phyloP scores from a whole-genome alignment of 2,888 invertebrate genomes.

The Acrobasis suavella region DNA sequence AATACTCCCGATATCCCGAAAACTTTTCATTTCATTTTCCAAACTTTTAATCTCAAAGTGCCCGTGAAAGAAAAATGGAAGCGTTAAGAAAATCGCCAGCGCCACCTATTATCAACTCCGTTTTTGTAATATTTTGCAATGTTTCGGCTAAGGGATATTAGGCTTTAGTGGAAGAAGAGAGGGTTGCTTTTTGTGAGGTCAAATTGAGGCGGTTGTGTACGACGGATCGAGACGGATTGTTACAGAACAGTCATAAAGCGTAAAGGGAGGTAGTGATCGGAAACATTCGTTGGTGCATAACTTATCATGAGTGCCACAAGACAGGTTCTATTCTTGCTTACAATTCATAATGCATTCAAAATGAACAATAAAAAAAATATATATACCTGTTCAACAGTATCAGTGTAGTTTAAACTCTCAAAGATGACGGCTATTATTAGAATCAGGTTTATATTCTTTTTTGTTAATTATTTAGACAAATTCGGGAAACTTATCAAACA shows the following conservation, averaged over 20 bases:
- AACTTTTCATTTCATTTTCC: constrained; percentile 78
- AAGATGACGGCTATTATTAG: no score
- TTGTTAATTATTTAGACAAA: no score
- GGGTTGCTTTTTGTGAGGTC: constrained; percentile 24
- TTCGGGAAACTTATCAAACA: no score
- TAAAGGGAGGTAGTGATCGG: constrained; percentile 41
- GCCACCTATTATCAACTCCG: constrained; percentile 77
- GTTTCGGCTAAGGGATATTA: background rate
- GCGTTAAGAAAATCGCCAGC: constrained; percentile 78
- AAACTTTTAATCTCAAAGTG: constrained; percentile 82
- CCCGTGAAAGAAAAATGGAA: constrained; percentile 80
- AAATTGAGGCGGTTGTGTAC: constrained; percentile 43
- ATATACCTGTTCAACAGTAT: no score
- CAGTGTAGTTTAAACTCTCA: no score
- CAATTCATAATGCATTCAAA: no score
- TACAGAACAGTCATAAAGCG: constrained; percentile 81
- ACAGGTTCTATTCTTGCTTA: no score
- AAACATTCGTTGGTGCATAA: background rate
- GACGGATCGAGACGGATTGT: constrained; percentile 62
- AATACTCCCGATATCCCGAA: constrained; percentile 56
- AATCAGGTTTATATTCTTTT: no score
- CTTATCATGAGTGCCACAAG: no score
- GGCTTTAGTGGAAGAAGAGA: constrained; percentile 18
- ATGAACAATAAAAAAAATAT: no score
- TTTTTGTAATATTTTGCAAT: constrained; percentile 15